These are phyloP conservation scores for Podarcis siculus DNA, from an alignment of 2,797 vertebrate genomes.

Conservation along the genomic window DNA sequence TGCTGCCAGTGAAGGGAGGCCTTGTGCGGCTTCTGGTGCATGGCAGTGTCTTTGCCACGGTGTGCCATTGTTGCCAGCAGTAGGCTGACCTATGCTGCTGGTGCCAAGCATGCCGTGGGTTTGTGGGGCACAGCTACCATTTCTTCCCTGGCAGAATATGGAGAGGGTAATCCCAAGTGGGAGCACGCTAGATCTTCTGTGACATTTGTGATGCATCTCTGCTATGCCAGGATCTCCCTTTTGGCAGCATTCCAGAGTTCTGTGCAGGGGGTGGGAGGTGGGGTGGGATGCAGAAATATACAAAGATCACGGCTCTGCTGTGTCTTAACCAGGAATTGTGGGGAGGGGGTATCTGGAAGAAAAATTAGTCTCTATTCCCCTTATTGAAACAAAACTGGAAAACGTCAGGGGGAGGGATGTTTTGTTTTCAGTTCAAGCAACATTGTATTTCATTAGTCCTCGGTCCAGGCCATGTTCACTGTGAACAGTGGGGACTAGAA, in stretches of 20 bases:
- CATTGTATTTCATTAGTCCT: slow-evolving; percentile 63
- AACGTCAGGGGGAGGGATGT: slow-evolving; percentile 48
- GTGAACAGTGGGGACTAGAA: slow-evolving; percentile 70
- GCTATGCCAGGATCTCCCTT: slow-evolving; percentile 42
- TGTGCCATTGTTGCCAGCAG: neutral
- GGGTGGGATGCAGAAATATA: slow-evolving; percentile 53
- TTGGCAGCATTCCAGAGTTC: slow-evolving; percentile 75
- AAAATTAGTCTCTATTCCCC: slow-evolving; percentile 74
- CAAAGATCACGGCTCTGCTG: slow-evolving; percentile 75
- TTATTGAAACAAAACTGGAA: slow-evolving; percentile 76
- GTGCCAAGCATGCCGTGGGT: slow-evolving; percentile 44
- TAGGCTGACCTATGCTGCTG: neutral
- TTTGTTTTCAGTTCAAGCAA: slow-evolving; percentile 60
- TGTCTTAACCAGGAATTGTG: slow-evolving; percentile 77
- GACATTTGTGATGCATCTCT: neutral
- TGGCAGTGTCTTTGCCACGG: accelerated
- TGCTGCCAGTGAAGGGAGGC: neutral
- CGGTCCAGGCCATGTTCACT: slow-evolving; percentile 69
- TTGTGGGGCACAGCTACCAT: neutral
- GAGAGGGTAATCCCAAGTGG: accelerated
- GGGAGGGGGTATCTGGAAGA: slow-evolving; percentile 74
- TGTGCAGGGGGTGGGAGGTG: slow-evolving; percentile 60
- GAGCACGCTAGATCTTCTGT: neutral
- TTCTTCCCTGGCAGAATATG: accelerated
- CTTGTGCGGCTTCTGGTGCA: neutral